Percentiles rank a stretch among this genome's conserved stretches.
Conservation (phyloP, 2,113 vertebrate species). For the Nematolebias whitei region DNA sequence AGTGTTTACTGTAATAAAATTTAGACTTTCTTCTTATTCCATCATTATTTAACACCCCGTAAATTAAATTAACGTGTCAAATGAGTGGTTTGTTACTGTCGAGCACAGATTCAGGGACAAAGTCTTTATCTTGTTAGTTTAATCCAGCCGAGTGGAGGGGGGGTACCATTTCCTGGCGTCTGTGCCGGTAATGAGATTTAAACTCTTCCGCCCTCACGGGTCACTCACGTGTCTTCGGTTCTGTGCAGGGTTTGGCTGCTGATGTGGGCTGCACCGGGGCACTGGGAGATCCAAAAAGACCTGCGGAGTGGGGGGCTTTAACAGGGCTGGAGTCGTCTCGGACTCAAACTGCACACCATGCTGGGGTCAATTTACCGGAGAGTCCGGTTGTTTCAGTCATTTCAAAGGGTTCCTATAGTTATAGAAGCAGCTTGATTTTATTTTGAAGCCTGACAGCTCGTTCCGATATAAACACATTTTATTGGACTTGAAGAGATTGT, state of each 20-base stretch:
- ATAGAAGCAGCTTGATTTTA: no score
- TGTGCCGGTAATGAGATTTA: slow-evolving; percentile 3
- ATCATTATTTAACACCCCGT: no score
- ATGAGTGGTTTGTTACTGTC: no score
- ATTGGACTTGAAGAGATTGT: no score
- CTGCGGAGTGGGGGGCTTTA: slow-evolving; percentile 66
- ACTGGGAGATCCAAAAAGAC: slow-evolving; percentile 85
- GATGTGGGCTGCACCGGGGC: slow-evolving; percentile 80
- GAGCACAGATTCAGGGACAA: no score
- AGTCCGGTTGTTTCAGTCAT: not conserved
- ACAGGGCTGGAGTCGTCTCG: not conserved
- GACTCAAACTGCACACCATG: slow-evolving; percentile 67
- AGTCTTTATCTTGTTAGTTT: slow-evolving; percentile 32
- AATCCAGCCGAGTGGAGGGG: slow-evolving; percentile 14
- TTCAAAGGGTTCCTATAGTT: not conserved
- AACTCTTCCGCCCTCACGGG: not conserved
- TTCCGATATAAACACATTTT: no score
- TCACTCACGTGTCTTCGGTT: slow-evolving; percentile 83
- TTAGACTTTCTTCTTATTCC: no score
- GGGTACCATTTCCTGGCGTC: not conserved
- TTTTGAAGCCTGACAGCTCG: no score
- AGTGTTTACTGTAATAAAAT: no score
- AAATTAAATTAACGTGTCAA: no score
- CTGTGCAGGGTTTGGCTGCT: slow-evolving; percentile 84
- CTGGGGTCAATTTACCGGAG: slow-evolving; percentile 24